Evolutionary conservation across 1,140 invertebrate genomes (phyloP), one percentile per base, ranked within the genome.

Genomic region (Vollenhovia emeryi): DNA sequence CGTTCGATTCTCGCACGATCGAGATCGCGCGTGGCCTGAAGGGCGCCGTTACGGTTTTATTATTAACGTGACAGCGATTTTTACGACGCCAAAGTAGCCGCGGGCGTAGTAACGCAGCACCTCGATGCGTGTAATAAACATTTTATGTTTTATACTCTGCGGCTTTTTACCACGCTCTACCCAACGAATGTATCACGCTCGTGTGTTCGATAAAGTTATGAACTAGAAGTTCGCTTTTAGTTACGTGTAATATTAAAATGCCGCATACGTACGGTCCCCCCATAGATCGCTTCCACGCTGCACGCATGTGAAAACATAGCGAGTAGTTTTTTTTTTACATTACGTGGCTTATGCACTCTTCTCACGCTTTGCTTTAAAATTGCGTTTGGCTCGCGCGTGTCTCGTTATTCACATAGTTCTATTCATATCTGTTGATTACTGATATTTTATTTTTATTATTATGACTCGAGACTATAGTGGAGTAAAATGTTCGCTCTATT

Each of bases 51-150:
- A 40, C 71, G 50, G 43, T 76, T 57, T 76, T 59, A 40, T 55
- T 62, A 30, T 84, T 84, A 73, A 73, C 50, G 36, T 18, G 27
- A 13, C 27, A 33, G 74, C 52, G 59, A 79, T 69, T 86, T 82
- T 90, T 78, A 90, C 50, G 88, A 74, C 60, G 27, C 15, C 88
- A 55, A 74, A 83, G 74, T 68, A 85, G 57, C 57, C 59, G 27
- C 36, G 33, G 55, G 5, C 55, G 33, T n/a, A 75, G 15, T 59
- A 62, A 60, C 21, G 68, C 55, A 30, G 15, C 30, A 33, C 24
- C 27, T 27, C n/a, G n/a, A n/a, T 76, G 84, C 73, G 18, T 43
- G 66, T 55, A 86, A 69, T 89, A 89, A 89, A 89, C 86, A 13
- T 89, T 89, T 89, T 88, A 86, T 59, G 68, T 27, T 74, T 76